Evolutionary conservation across 2,888 invertebrate genomes (phyloP).

Genomic region (Eupithecia centaureata): DNA sequence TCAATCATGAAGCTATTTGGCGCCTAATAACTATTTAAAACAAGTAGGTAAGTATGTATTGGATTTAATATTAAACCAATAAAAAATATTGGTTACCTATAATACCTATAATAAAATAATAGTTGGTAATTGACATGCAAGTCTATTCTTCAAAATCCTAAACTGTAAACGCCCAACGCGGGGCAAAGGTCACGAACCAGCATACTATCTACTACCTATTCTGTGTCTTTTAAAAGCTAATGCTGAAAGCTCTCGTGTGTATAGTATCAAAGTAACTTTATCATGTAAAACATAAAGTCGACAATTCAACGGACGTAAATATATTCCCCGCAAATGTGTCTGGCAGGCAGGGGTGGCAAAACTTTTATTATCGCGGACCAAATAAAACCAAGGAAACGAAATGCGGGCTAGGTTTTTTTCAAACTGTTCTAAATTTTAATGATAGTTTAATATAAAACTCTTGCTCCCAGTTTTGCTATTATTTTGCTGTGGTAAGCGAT

Average conservation of each 20-base stretch:
- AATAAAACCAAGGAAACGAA: not conserved
- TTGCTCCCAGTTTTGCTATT: not conserved
- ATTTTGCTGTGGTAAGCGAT: too few relatives aligned
- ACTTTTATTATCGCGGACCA: not conserved
- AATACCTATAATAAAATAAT: too few relatives aligned
- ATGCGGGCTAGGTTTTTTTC: not conserved
- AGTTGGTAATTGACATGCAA: too few relatives aligned
- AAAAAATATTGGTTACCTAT: too few relatives aligned
- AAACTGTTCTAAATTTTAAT: not conserved
- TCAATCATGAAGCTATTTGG: too few relatives aligned
- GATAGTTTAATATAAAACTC: too few relatives aligned
- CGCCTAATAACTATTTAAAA: too few relatives aligned
- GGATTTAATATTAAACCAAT: too few relatives aligned
- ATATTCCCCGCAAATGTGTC: not conserved
- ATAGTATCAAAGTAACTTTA: not conserved
- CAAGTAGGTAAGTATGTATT: too few relatives aligned
- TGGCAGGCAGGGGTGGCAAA: not conserved
- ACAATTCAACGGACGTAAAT: not conserved
- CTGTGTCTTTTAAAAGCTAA: not conserved
- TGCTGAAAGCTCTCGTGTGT: not conserved
- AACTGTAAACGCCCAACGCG: slow-evolving; percentile 11
- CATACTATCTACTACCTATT: not conserved
- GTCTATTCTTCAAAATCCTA: too few relatives aligned
- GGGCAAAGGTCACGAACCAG: not conserved
- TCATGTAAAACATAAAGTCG: not conserved